These are phyloP conservation scores for Paedocypris sp. DNA, from an alignment of 2,113 vertebrate species.

Conservation along the genomic window DNA sequence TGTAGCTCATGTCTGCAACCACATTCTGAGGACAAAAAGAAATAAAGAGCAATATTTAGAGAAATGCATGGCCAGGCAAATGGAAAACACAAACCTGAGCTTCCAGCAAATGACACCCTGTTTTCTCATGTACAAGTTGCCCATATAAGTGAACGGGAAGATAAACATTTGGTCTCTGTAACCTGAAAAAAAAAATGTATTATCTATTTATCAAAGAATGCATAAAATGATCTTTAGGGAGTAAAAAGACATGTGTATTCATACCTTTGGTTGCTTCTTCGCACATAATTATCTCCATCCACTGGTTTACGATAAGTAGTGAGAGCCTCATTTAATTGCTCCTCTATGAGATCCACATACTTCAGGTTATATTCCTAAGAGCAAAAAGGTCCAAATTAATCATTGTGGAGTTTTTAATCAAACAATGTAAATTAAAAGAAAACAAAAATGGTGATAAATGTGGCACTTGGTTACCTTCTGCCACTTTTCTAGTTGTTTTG, in stretches of 20 bases:
- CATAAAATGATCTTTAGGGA: neutral
- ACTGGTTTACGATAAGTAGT: constrained; percentile 94
- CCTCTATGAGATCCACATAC: constrained; percentile 93
- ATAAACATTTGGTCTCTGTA: constrained; percentile 93
- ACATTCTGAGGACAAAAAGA: constrained; percentile 67
- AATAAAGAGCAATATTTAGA: constrained; percentile 1
- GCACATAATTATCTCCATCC: constrained; percentile 96
- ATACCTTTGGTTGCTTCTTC: constrained; percentile 95
- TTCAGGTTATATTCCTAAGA: constrained; percentile 92
- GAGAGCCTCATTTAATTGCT: constrained; percentile 95
- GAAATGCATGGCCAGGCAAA: neutral
- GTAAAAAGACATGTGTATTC: neutral
- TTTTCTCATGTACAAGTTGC: constrained; percentile 95
- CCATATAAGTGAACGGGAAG: constrained; percentile 93
- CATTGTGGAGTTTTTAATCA: neutral
- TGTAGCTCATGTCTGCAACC: constrained; percentile 91
- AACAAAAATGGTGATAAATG: neutral
- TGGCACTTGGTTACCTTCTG: constrained; percentile 74
- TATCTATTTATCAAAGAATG: neutral
- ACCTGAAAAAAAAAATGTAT: constrained; percentile 53
- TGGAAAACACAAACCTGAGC: constrained; percentile 67
- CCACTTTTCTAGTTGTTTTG: constrained; percentile 96
- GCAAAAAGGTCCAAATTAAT: too few species aligned
- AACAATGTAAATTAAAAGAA: neutral
- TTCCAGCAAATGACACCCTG: constrained; percentile 91